phyloP scores from a whole-genome alignment of 2,888 invertebrate genomes.

The Eupithecia abbreviata region DNA sequence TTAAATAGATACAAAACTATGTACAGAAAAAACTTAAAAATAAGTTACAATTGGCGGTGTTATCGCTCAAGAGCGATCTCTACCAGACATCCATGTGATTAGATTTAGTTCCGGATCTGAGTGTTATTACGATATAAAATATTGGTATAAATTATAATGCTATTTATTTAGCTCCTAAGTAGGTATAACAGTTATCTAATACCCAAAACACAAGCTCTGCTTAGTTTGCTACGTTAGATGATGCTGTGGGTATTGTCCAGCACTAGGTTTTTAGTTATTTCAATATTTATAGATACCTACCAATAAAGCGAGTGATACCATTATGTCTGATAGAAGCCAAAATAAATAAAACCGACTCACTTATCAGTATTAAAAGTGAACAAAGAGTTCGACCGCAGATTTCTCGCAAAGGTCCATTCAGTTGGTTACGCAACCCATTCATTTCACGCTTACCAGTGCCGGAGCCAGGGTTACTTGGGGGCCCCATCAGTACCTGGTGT shows the following conservation, averaged over 20 bases:
- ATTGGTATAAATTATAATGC: neutral
- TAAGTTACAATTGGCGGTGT: too few species aligned
- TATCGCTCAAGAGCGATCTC: too few species aligned
- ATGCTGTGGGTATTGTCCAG: neutral
- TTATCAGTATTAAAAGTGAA: constrained; percentile 3
- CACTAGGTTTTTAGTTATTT: neutral
- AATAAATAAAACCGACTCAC: constrained; percentile 1
- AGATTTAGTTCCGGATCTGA: neutral
- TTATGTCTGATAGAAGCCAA: neutral
- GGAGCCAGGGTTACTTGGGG: neutral
- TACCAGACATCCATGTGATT: too few species aligned
- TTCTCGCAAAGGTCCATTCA: constrained; percentile 17
- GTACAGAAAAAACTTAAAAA: too few species aligned
- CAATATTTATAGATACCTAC: neutral
- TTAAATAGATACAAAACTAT: too few species aligned
- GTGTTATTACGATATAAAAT: neutral
- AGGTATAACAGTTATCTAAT: neutral
- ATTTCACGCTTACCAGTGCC: constrained; percentile 16
- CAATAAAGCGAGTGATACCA: neutral
- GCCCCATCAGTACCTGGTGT: neutral
- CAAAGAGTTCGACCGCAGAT: constrained; percentile 13
- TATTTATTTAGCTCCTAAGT: too few species aligned
- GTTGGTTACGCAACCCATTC: constrained; percentile 18
- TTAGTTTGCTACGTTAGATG: neutral
- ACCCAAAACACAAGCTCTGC: neutral